phyloP scores from a whole-genome alignment of 2,888 invertebrate genomes.

The Hypena proboscidalis region DNA sequence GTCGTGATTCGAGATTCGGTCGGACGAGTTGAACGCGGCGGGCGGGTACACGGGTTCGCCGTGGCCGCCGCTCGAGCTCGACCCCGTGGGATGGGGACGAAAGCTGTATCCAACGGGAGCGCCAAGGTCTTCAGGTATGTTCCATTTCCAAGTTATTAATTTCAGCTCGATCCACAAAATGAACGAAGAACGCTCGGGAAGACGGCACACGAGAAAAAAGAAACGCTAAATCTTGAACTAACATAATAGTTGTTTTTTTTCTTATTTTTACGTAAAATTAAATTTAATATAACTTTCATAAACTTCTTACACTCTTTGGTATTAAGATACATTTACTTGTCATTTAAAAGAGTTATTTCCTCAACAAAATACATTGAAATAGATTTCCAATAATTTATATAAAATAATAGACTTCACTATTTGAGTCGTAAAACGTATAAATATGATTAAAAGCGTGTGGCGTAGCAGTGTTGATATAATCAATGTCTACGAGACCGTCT shows the following conservation, averaged over 20 bases:
- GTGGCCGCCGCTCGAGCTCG: slow-evolving; percentile 91
- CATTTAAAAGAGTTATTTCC: no score
- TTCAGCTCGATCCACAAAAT: no score
- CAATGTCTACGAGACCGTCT: slow-evolving; percentile 53
- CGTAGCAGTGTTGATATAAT: slow-evolving; percentile 40
- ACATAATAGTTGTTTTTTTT: no score
- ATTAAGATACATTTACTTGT: no score
- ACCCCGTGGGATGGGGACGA: slow-evolving; percentile 92
- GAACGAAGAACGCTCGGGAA: no score
- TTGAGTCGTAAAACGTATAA: not conserved
- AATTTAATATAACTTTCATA: no score
- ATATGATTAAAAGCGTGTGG: not conserved
- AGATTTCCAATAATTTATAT: not conserved
- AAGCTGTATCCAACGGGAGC: slow-evolving; percentile 91
- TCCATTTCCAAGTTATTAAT: no score
- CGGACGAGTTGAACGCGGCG: slow-evolving; percentile 90
- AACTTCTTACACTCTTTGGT: no score
- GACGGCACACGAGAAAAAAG: no score
- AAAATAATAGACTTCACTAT: not conserved
- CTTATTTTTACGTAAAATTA: no score
- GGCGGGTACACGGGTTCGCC: slow-evolving; percentile 92
- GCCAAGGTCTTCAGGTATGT: slow-evolving; percentile 86
- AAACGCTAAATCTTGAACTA: no score
- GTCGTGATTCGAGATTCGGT: slow-evolving; percentile 88
- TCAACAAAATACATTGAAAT: no score